phyloP scores from a whole-genome alignment of 92 coral and sea anemone species.

The Bergia sp. region DNA sequence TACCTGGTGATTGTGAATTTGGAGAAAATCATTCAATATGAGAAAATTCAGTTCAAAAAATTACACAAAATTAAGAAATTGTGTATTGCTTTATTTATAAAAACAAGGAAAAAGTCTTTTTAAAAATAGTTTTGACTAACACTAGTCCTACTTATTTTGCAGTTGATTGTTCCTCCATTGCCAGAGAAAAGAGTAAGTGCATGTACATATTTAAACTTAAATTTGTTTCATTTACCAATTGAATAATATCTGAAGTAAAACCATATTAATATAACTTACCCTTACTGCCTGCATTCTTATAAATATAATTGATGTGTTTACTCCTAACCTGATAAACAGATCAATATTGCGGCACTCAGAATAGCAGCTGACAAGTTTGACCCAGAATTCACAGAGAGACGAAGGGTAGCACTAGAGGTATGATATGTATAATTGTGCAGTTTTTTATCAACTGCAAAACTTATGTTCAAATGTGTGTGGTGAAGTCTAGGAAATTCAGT shows the following conservation, averaged over 20 bases:
- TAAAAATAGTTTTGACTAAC: not conserved
- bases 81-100: not conserved
- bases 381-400: conserved; percentile 94
- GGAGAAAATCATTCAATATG: no score
- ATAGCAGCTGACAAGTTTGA: conserved; percentile 95
- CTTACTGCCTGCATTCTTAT: not conserved
- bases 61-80: not conserved
- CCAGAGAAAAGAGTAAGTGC: conserved; percentile 95
- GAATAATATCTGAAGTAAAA: not conserved
- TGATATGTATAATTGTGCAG: not conserved
- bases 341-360: conserved; percentile 83
- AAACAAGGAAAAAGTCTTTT: not conserved
- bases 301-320: not conserved
- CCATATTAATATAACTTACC: no score
- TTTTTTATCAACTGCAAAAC: no score
- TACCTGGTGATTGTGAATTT: no score
- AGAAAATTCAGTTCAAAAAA: no score
- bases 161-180: conserved; percentile 92
- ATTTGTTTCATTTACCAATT: not conserved
- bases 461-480: no score
- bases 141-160: conserved; percentile 24
- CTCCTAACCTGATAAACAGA: conserved; percentile 47
- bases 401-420: conserved; percentile 90
- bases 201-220: no score
- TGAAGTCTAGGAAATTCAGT: no score